Evolutionary conservation across 2,797 vertebrate species (phyloP).

Genomic region (Pangasius krempfi): DNA sequence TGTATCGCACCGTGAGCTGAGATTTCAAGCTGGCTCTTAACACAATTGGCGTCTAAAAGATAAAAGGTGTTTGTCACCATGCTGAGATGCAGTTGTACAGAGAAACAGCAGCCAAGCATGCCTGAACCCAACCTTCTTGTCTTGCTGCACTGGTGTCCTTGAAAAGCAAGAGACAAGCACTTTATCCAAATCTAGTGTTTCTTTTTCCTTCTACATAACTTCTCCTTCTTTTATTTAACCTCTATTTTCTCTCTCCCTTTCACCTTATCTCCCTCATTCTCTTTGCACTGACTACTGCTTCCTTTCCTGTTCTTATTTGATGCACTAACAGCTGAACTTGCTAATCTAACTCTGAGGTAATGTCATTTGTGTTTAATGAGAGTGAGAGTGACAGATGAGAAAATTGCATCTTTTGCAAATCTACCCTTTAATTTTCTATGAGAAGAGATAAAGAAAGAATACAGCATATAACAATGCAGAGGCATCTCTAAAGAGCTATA

Average conservation of each 20-base stretch:
- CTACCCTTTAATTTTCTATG: slow-evolving; percentile 14
- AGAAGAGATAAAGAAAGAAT: slow-evolving; percentile 11
- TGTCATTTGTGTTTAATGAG: slow-evolving; percentile 12
- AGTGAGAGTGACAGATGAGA: slow-evolving; percentile 19
- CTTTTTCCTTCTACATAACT: neutral
- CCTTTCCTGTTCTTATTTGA: slow-evolving; percentile 14
- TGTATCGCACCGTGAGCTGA: slow-evolving; percentile 31
- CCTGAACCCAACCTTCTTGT: slow-evolving; percentile 34
- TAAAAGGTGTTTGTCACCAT: slow-evolving; percentile 55
- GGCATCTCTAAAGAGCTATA: slow-evolving; percentile 24
- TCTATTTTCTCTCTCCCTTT: neutral
- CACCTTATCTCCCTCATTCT: neutral
- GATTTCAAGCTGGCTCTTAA: slow-evolving; percentile 49
- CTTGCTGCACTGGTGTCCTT: slow-evolving; percentile 44
- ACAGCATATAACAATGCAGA: slow-evolving; percentile 18
- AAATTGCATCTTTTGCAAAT: slow-evolving; percentile 24
- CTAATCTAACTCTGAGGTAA: slow-evolving; percentile 25
- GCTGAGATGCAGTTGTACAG: slow-evolving; percentile 47
- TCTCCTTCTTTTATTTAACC: neutral
- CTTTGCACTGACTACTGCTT: neutral
- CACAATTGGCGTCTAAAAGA: slow-evolving; percentile 57
- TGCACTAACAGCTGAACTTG: slow-evolving; percentile 32
- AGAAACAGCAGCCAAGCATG: slow-evolving; percentile 45
- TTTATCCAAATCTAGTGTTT: slow-evolving; percentile 13
- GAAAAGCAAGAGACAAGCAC: slow-evolving; percentile 27